Percentiles rank a stretch among this genome's conserved stretches.
Evolutionary conservation across 2,888 invertebrate species (phyloP).

Genomic region (Ptychoptera albimana): DNA sequence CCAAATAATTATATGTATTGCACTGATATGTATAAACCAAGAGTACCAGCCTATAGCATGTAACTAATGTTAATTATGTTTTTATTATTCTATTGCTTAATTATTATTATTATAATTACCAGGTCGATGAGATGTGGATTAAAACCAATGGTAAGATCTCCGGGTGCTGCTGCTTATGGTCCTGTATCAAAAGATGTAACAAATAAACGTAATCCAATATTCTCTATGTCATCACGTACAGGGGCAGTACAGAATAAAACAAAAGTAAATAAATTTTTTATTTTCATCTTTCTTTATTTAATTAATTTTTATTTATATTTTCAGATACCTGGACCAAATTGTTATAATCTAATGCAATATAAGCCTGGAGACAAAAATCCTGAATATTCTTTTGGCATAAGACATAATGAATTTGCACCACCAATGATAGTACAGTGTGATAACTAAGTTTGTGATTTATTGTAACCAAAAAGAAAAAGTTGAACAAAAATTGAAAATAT

Average conservation of each 20-base stretch:
- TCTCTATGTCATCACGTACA: too few species aligned
- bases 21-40: not conserved
- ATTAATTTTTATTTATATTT: too few species aligned
- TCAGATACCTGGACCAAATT: constrained; percentile 22
- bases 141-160: not conserved
- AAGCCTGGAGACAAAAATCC: constrained; percentile 20
- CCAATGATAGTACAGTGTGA: constrained; percentile 27
- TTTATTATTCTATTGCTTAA: not conserved
- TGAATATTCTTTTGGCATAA: constrained; percentile 23
- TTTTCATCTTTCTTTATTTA: too few species aligned
- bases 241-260: too few species aligned
- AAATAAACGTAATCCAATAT: too few species aligned
- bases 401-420: constrained; percentile 21
- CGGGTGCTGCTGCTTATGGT: not conserved
- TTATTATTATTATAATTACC: not conserved
- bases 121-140: not conserved
- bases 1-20: not conserved
- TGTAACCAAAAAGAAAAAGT: too few species aligned
- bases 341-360: constrained; percentile 20
- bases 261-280: too few species aligned
- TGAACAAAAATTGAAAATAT: too few species aligned
- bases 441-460: constrained; percentile 12
- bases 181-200: too few species aligned
- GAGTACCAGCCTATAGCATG: not conserved
- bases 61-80: not conserved